Conservation (phyloP, 1,140 invertebrate genomes). For the Neodiprion virginianus region DNA sequence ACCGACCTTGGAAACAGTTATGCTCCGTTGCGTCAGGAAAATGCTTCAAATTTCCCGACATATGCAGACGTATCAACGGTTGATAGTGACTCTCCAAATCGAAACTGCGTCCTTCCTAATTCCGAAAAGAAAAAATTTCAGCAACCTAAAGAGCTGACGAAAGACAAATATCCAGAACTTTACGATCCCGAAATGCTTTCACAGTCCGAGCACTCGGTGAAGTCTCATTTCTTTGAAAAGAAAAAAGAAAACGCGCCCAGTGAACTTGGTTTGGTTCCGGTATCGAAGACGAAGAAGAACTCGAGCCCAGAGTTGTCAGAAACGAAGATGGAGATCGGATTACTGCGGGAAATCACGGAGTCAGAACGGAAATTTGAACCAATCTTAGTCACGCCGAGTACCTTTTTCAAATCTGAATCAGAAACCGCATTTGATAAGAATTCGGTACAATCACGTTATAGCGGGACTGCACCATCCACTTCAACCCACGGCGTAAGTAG, state of each 20-base stretch:
- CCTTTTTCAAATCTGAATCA: background rate
- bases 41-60: no score
- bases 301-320: background rate
- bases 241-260: background rate
- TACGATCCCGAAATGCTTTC: background rate
- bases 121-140: background rate
- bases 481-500: background rate
- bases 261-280: background rate
- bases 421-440: background rate
- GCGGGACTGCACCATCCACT: background rate
- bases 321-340: background rate
- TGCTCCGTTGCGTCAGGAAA: no score
- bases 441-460: no score
- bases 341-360: background rate
- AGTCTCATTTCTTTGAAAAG: background rate
- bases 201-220: background rate
- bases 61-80: no score
- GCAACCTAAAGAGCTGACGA: background rate
- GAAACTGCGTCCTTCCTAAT: no score
- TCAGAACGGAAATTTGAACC: background rate
- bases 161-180: background rate
- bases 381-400: background rate
- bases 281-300: background rate
- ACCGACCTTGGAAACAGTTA: background rate
- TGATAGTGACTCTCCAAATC: no score